Evolutionary conservation across 2,797 vertebrate genomes (phyloP).

Genomic region (Acanthurus tractus): DNA sequence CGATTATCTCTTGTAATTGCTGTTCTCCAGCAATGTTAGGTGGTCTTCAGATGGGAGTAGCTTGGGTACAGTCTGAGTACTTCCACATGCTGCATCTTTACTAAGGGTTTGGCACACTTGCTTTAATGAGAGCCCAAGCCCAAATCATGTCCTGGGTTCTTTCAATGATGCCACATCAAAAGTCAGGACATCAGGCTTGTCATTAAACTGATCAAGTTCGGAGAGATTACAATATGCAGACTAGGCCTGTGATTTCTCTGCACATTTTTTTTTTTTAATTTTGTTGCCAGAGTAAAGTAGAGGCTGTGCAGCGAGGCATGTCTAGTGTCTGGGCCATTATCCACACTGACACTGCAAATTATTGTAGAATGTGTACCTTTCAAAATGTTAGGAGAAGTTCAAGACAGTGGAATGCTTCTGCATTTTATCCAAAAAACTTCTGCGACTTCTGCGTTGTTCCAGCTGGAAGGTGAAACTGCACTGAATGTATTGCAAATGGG

Average conservation of each 20-base stretch:
- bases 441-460: conserved; percentile 23
- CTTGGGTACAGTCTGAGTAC: conserved; percentile 42
- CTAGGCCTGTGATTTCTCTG: conserved; percentile 28
- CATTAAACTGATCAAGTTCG: conserved; percentile 56
- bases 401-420: conserved; percentile 33
- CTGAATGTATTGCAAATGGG: conserved; percentile 45
- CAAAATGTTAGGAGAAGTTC: conserved; percentile 28
- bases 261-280: not conserved
- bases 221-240: conserved; percentile 35
- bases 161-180: conserved; percentile 66
- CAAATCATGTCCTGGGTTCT: conserved; percentile 28
- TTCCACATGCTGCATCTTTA: conserved; percentile 64
- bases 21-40: conserved; percentile 42
- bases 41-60: conserved; percentile 58
- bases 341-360: conserved; percentile 43
- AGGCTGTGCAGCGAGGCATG: conserved; percentile 4
- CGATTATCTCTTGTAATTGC: conserved; percentile 62
- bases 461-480: conserved; percentile 57
- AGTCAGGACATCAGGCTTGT: conserved; percentile 19
- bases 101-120: conserved; percentile 46
- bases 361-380: conserved; percentile 25
- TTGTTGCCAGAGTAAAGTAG: conserved; percentile 11
- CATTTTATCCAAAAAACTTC: conserved; percentile 35
- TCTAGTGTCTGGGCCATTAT: conserved; percentile 31
- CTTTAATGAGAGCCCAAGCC: conserved; percentile 54